Conservation (phyloP, 2,113 vertebrate genomes). For the Agapornis roseicollis region DNA sequence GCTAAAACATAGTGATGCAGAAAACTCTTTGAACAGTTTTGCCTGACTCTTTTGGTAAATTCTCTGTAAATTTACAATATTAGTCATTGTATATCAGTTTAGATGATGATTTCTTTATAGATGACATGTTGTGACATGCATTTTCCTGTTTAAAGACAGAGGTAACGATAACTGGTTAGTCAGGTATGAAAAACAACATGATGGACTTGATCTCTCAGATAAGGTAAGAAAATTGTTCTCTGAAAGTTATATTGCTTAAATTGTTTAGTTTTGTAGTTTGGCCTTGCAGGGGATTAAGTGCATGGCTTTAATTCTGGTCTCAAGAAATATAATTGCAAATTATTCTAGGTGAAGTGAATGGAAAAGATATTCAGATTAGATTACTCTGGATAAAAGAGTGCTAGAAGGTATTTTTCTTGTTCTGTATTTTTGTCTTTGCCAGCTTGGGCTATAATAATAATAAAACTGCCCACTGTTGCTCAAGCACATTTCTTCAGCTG, state of each 20-base stretch:
- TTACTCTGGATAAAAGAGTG: not conserved
- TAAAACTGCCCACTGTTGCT: not conserved
- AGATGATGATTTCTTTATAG: not conserved
- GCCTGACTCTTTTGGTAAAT: not conserved
- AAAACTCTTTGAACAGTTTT: not conserved
- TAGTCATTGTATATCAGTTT: not conserved
- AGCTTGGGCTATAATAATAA: not conserved
- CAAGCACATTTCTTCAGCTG: not conserved
- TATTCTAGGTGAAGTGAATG: not conserved
- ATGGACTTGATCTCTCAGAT: conserved; percentile 54
- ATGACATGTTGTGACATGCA: not conserved
- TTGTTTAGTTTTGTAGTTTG: not conserved
- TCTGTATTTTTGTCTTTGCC: not conserved
- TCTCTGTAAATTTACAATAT: not conserved
- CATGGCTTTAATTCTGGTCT: not conserved
- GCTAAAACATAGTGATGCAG: not conserved
- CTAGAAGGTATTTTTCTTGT: not conserved
- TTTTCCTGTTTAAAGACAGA: conserved; percentile 82
- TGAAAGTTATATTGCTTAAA: not conserved
- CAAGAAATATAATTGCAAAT: not conserved
- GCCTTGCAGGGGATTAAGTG: not conserved
- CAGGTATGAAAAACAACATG: conserved; percentile 86
- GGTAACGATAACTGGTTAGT: conserved; percentile 98
- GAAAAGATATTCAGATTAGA: not conserved
- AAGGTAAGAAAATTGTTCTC: conserved; percentile 75